A percentile compares a stretch with the other conserved stretches of the same genome.
phyloP scores from a whole-genome alignment of 2,797 vertebrate genomes.

The Anguilla megastoma region DNA sequence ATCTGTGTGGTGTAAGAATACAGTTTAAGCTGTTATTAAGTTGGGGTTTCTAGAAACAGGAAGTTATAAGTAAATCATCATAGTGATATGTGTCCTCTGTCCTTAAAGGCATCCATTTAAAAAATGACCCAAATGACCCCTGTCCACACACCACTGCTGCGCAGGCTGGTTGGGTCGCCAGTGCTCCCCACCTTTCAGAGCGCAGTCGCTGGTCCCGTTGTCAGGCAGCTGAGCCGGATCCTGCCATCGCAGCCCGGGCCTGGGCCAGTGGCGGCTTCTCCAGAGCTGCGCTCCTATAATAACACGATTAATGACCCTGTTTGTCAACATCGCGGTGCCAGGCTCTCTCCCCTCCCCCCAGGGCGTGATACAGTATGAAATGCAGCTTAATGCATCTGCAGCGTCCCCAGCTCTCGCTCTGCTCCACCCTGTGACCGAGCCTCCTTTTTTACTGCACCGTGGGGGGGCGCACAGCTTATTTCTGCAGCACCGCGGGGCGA shows the following conservation, averaged over 20 bases:
- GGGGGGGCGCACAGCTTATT: not conserved
- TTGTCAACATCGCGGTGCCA: conserved; percentile 7
- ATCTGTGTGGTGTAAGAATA: not conserved
- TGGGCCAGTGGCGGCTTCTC: not conserved
- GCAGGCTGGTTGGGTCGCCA: not conserved
- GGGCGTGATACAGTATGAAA: conserved; percentile 11
- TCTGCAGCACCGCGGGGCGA: not conserved
- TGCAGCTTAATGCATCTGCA: conserved; percentile 28
- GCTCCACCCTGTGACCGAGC: not conserved
- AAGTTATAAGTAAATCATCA: not conserved
- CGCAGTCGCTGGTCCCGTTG: not conserved
- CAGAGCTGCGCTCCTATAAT: conserved; percentile 15
- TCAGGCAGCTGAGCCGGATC: not conserved
- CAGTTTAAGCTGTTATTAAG: not conserved
- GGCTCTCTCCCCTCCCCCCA: not conserved
- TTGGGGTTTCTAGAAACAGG: not conserved
- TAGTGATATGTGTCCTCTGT: not conserved
- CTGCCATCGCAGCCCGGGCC: not conserved
- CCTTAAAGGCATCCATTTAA: not conserved
- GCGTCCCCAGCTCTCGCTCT: not conserved
- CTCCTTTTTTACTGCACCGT: not conserved
- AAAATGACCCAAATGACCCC: not conserved
- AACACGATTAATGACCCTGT: conserved; percentile 24
- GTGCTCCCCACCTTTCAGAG: not conserved
- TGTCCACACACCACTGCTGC: not conserved